These are phyloP conservation scores for Apodemia mormo DNA, from an alignment of 2,888 invertebrate species.

Conservation along the genomic window DNA sequence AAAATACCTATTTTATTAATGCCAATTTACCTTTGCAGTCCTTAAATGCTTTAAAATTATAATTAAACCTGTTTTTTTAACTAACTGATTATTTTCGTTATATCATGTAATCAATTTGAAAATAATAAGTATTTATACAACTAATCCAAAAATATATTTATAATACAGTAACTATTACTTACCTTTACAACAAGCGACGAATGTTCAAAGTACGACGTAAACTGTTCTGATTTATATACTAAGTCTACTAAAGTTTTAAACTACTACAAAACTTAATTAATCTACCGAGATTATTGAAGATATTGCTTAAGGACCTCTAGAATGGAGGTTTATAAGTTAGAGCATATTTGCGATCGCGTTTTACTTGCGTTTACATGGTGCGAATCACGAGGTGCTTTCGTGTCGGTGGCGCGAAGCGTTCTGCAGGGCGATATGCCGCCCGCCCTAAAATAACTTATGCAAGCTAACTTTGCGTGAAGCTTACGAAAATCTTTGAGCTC, in stretches of 20 bases:
- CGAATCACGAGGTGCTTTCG: background rate
- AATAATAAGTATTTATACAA: too few relatives aligned
- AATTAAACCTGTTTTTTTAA: too few relatives aligned
- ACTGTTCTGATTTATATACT: background rate
- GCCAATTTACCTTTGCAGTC: too few relatives aligned
- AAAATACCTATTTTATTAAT: too few relatives aligned
- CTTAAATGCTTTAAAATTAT: too few relatives aligned
- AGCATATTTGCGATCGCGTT: background rate
- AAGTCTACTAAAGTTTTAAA: background rate
- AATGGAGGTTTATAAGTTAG: too few relatives aligned
- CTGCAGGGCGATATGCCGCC: conserved; percentile 8
- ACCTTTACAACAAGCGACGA: too few relatives aligned
- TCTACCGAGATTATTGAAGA: conserved; percentile 10
- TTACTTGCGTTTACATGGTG: background rate
- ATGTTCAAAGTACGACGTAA: background rate
- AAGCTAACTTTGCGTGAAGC: conserved; percentile 16
- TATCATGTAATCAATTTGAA: too few relatives aligned
- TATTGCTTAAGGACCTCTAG: conserved; percentile 3
- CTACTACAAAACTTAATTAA: background rate
- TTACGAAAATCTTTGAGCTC: conserved; percentile 14
- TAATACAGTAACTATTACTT: too few relatives aligned
- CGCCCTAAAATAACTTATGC: conserved; percentile 12
- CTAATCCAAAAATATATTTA: too few relatives aligned
- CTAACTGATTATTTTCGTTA: too few relatives aligned
- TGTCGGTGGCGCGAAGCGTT: conserved; percentile 10